Conservation (phyloP, 2,797 vertebrate genomes). For the Psittacula derbiana region DNA sequence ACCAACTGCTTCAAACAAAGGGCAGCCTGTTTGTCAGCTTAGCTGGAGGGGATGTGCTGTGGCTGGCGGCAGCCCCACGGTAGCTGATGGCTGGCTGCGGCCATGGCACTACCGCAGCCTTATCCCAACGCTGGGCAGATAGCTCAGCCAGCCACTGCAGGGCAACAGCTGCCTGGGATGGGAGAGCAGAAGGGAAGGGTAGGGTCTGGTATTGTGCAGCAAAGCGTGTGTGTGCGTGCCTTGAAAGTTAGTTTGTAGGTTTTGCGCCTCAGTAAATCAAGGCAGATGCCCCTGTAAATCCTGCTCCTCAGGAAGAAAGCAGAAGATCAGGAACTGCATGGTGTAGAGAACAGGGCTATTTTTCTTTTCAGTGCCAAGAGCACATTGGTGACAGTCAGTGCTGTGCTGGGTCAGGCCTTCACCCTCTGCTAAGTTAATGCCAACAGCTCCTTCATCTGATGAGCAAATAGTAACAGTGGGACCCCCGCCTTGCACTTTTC, state of each 20-base stretch:
- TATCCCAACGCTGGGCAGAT: rapidly evolving
- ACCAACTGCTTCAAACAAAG: neutral
- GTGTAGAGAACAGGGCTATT: neutral
- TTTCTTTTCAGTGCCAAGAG: constrained; percentile 14
- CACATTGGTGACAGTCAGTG: neutral
- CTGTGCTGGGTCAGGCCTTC: constrained; percentile 46
- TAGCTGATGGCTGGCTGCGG: neutral
- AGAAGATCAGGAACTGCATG: neutral
- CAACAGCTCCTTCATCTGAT: constrained; percentile 22
- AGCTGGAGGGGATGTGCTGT: neutral
- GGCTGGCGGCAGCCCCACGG: neutral
- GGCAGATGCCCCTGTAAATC: neutral
- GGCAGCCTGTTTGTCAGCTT: neutral
- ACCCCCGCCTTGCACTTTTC: neutral
- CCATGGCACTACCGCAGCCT: rapidly evolving
- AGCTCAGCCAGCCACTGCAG: neutral
- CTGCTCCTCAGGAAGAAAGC: neutral
- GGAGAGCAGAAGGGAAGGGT: neutral
- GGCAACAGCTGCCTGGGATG: rapidly evolving
- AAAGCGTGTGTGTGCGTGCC: rapidly evolving
- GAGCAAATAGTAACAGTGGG: neutral
- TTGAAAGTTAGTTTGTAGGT: neutral
- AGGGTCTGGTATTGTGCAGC: neutral
- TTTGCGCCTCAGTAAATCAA: constrained; percentile 1
- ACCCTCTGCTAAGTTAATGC: constrained; percentile 26